Evolutionary conservation across 2,888 invertebrate species (phyloP).

Genomic region (Apantesis nais): DNA sequence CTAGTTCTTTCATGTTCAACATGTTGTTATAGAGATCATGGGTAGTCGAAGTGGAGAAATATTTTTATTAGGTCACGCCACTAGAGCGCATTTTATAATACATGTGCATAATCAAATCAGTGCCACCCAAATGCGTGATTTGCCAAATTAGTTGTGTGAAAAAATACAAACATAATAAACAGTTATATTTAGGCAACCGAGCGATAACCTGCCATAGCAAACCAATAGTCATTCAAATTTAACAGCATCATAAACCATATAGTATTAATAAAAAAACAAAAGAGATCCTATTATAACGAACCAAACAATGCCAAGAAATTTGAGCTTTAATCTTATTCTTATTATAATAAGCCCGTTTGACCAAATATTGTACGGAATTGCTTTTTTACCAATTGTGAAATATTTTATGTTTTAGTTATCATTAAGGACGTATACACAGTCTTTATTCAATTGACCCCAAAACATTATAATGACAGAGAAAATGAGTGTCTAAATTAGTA

Average conservation of each 20-base stretch:
- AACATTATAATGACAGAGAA: not conserved
- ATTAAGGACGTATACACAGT: constrained; percentile 14
- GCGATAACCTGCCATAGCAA: not conserved
- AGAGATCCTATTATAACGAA: constrained; percentile 17
- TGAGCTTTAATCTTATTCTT: constrained; percentile 20
- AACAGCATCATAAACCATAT: constrained; percentile 9
- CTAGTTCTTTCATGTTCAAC: no score
- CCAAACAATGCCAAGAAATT: constrained; percentile 25
- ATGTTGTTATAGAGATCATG: no score
- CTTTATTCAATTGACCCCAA: not conserved
- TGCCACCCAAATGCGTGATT: not conserved
- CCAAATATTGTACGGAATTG: constrained; percentile 30
- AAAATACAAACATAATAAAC: not conserved
- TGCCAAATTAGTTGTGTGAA: not conserved
- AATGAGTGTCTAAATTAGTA: not conserved
- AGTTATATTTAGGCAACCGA: not conserved
- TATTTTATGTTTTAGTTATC: constrained; percentile 29
- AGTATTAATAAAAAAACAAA: constrained; percentile 11
- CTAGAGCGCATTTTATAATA: not conserved
- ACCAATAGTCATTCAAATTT: not conserved
- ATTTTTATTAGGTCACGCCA: no score
- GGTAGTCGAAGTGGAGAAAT: no score
- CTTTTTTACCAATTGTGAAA: constrained; percentile 28
- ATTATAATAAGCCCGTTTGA: constrained; percentile 22
- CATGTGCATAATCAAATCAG: not conserved